phyloP scores from a whole-genome alignment of 1,140 invertebrate species.

The Acromyrmex echinatior region DNA sequence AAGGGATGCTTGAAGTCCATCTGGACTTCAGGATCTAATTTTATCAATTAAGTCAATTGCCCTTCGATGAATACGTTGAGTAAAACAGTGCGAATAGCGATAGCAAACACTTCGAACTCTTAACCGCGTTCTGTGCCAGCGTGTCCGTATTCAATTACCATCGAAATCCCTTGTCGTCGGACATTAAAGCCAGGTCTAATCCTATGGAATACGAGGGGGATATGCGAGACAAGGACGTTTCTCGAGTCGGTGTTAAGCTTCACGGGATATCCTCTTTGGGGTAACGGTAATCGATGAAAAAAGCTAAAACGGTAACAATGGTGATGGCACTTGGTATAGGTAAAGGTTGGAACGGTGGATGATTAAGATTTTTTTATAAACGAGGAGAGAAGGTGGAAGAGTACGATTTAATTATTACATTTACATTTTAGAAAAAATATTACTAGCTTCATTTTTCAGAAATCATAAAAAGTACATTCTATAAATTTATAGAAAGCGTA shows the following conservation, averaged over 20 bases:
- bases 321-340: constrained; percentile 23
- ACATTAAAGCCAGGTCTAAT: constrained; percentile 76
- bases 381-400: background rate
- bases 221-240: constrained; percentile 62
- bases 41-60: background rate
- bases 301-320: constrained; percentile 62
- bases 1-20: background rate
- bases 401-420: background rate
- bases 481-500: background rate
- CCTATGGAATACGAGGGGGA: constrained; percentile 59
- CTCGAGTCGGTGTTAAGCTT: constrained; percentile 65
- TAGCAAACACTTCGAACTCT: constrained; percentile 58
- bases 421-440: background rate
- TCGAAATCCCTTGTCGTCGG: constrained; percentile 75
- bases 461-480: background rate
- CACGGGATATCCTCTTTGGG: constrained; percentile 52
- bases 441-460: background rate
- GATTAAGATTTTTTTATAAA: constrained; percentile 28
- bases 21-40: too few species aligned
- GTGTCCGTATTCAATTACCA: constrained; percentile 75
- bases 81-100: background rate
- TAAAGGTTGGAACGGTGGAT: constrained; percentile 36
- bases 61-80: background rate
- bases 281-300: constrained; percentile 73
- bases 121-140: constrained; percentile 23